phyloP scores from a whole-genome alignment of 2,888 invertebrate species.

The Apeira syringaria region DNA sequence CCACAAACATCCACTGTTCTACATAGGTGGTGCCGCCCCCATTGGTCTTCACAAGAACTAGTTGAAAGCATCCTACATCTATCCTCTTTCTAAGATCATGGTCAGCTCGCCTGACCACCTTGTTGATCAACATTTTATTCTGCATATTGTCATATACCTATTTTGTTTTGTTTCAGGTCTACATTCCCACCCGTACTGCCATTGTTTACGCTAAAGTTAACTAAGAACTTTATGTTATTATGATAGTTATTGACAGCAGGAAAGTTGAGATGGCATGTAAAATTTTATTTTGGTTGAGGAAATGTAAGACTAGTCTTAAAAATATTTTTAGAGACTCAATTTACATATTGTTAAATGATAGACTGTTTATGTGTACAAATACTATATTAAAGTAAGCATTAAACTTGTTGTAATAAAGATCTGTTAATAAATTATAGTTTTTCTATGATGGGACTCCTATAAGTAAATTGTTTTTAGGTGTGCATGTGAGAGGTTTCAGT shows the following conservation, averaged over 20 bases:
- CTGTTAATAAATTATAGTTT: constrained; percentile 32
- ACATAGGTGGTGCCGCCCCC: no score
- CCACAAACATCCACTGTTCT: no score
- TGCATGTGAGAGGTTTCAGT: constrained; percentile 91
- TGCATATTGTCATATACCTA: no score
- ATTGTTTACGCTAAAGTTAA: constrained; percentile 82
- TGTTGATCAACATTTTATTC: no score
- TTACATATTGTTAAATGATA: constrained; percentile 27
- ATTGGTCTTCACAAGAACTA: no score
- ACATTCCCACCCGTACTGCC: constrained; percentile 89
- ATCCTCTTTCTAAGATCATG: no score
- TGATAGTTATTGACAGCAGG: constrained; percentile 15
- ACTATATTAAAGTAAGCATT: constrained; percentile 25
- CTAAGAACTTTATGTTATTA: constrained; percentile 18
- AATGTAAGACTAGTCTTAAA: constrained; percentile 22
- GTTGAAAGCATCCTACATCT: no score
- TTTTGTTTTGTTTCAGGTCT: constrained; percentile 85
- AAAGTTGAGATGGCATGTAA: constrained; percentile 23
- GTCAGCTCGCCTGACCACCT: no score
- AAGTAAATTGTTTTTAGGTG: constrained; percentile 95
- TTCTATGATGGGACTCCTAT: constrained; percentile 81
- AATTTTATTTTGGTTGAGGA: constrained; percentile 18
- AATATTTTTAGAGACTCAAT: constrained; percentile 22
- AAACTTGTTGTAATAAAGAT: constrained; percentile 44
- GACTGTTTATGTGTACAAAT: constrained; percentile 35